Base-by-base conservation (phyloP, 2,888 invertebrate species). In the Drosophila histrio region DNA sequence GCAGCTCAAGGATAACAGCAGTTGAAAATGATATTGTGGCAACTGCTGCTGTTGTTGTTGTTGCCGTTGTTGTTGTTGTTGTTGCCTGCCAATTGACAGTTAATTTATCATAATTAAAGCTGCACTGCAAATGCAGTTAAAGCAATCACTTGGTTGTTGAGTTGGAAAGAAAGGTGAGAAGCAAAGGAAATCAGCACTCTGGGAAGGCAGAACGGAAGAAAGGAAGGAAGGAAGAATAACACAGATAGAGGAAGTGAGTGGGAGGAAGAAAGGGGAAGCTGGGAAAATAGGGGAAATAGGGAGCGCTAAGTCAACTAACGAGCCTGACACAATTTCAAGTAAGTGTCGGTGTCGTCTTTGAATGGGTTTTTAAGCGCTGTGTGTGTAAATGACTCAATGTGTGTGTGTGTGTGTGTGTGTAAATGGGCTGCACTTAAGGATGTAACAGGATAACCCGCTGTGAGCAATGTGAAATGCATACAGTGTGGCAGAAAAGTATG, bases 61-160 rank as follows among this genome's bases (percentile, higher is more conserved):
- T n/a, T 13, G 5, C 13, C 5, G 3, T 26, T 21, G 47, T 15
- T 47, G 47, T 13, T 21, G 19, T 13, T 13, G 30, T 19, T 47
- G 47, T 52, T 65, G 64, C 44, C 58, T 60, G 70, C 41, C 57
- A 54, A 67, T 65, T 65, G 50, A 39, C 44, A 57, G 69, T 66
- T 65, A 79, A 83, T 87, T 87, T 77, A 83, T 87, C 81, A 77
- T 73, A 87, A 84, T 84, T 87, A 72, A 87, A 74, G 67, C 61
- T 39, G 66, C 64, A 65, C 61, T 57, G 59, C 61, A 66, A 53
- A 58, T 53, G 72, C 54, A 64, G 17, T 47, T 6, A 56, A 50
- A 54, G 53, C 47, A 59, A 56, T 47, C 43, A 54, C 32, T 32
- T 13, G 21, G 8, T 13, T 11, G 17, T n/a, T 11, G 38, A 22